Conservation (phyloP, 2,888 invertebrate species). For the Bruchidius siliquastri region DNA sequence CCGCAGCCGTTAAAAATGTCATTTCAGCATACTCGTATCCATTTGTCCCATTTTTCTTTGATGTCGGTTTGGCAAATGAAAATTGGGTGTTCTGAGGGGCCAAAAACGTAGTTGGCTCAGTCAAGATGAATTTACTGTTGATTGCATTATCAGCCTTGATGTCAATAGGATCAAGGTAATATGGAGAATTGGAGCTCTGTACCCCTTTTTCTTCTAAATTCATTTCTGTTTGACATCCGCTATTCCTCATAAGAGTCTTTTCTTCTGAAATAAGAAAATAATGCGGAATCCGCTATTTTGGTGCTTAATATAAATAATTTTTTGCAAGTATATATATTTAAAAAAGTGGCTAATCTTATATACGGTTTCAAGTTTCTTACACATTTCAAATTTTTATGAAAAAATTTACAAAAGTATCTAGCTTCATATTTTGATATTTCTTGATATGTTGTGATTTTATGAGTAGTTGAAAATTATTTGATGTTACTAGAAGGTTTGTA, state of each 20-base stretch:
- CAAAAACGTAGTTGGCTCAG: background rate
- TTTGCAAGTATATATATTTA: no score
- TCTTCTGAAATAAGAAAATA: background rate
- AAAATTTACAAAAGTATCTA: no score
- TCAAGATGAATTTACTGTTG: background rate
- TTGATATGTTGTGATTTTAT: no score
- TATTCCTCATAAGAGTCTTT: conserved; percentile 11
- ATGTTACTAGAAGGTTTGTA: no score
- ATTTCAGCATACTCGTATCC: background rate
- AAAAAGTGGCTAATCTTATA: no score
- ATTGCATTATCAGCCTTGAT: background rate
- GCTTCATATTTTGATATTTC: no score
- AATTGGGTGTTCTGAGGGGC: background rate
- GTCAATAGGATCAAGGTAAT: background rate
- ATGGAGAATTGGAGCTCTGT: background rate
- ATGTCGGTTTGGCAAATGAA: background rate
- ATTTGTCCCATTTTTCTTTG: no score
- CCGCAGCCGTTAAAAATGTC: background rate
- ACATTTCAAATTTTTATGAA: no score
- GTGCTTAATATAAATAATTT: no score
- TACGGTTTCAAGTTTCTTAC: no score
- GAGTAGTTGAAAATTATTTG: no score
- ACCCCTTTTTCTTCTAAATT: background rate
- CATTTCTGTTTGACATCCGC: conserved; percentile 20
- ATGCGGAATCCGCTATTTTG: no score